These are phyloP conservation scores for Willisornis vidua DNA, from an alignment of 2,113 vertebrate species.

Conservation along the genomic window DNA sequence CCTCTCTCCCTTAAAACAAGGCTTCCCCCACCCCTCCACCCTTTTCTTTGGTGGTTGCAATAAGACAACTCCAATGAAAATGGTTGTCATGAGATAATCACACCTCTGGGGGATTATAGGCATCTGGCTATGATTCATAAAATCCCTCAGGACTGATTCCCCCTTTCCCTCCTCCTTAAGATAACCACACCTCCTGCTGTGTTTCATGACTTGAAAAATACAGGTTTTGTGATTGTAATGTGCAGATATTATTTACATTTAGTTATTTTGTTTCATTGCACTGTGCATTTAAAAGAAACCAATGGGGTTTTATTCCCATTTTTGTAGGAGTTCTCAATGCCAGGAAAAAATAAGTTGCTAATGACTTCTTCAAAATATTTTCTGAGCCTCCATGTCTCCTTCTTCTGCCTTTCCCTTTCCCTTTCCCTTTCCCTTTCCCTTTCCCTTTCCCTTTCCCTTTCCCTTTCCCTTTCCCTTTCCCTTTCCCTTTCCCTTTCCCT, in stretches of 20 bases:
- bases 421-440: no score
- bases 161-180: slow-evolving; percentile 16
- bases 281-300: not conserved
- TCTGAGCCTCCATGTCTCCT: not conserved
- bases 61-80: slow-evolving; percentile 36
- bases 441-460: no score
- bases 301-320: not conserved
- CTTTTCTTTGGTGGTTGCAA: not conserved
- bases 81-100: slow-evolving; percentile 51
- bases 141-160: slow-evolving; percentile 32
- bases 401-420: no score
- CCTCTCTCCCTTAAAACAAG: not conserved
- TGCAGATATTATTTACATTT: not conserved
- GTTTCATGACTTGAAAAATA: slow-evolving; percentile 41
- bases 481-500: not conserved
- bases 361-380: not conserved
- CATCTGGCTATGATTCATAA: slow-evolving; percentile 59
- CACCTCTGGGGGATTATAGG: slow-evolving; percentile 53
- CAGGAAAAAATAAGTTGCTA: not conserved
- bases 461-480: no score
- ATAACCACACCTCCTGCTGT: slow-evolving; percentile 8
- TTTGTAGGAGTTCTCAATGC: not conserved
- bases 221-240: not conserved
- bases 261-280: not conserved
- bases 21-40: no score